Evolutionary conservation across 1,140 invertebrate genomes (phyloP).

Genomic region (Coelopa frigida): DNA sequence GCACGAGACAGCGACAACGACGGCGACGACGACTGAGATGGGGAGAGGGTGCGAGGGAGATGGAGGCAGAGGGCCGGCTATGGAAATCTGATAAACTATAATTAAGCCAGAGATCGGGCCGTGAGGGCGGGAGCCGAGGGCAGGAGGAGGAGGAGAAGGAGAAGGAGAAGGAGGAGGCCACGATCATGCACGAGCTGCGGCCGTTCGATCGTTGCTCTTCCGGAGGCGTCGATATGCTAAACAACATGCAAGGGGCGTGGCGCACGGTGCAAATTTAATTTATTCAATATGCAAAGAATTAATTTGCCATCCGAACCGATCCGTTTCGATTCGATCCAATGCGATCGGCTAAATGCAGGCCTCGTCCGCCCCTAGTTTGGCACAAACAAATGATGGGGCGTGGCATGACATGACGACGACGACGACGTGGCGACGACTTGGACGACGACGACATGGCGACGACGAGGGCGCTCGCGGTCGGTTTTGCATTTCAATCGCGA

Average conservation of each 20-base stretch:
- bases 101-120: slow-evolving; percentile 7
- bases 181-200: neutral
- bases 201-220: slow-evolving; percentile 4
- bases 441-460: no score
- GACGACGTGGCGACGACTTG: no score
- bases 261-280: slow-evolving; percentile 10
- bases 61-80: neutral
- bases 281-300: slow-evolving; percentile 13
- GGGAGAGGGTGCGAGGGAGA: neutral
- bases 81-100: slow-evolving; percentile 12
- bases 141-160: neutral
- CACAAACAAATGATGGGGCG: neutral
- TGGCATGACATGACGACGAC: no score
- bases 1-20: no score
- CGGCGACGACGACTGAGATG: no score
- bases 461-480: no score
- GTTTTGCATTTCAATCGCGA: no score
- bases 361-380: slow-evolving; percentile 7
- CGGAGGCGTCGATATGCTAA: slow-evolving; percentile 10
- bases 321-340: no score
- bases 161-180: neutral
- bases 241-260: slow-evolving; percentile 12
- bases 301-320: neutral
- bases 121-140: slow-evolving; percentile 2
- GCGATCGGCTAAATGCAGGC: no score